phyloP scores from a whole-genome alignment of 2,113 vertebrate genomes.

The Pitta sordida region DNA sequence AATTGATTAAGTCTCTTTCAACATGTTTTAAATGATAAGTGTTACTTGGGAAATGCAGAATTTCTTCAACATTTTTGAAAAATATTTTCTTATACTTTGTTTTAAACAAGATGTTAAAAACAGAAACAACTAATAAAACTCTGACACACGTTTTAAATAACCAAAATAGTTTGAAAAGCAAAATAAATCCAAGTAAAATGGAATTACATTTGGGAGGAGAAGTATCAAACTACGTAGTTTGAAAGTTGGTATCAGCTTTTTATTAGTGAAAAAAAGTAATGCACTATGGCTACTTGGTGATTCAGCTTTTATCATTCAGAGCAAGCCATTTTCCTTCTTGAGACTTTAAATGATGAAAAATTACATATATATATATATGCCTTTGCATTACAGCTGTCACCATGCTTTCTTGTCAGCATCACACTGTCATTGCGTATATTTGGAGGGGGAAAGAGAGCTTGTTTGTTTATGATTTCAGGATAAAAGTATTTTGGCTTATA shows the following conservation, averaged over 20 bases:
- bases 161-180: not conserved
- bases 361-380: not conserved
- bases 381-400: not conserved
- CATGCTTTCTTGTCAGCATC: not conserved
- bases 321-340: not conserved
- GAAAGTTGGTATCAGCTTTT: not conserved
- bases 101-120: not conserved
- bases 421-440: not conserved
- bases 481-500: conserved; percentile 2
- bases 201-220: not conserved
- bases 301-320: not conserved
- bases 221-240: not conserved
- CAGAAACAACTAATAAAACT: not conserved
- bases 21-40: not conserved
- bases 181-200: not conserved
- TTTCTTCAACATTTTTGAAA: not conserved
- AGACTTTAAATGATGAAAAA: not conserved
- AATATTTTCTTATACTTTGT: not conserved
- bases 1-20: not conserved
- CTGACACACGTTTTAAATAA: not conserved
- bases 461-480: conserved; percentile 24
- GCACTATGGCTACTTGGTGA: not conserved
- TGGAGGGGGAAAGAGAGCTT: not conserved
- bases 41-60: not conserved
- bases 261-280: not conserved